Conservation (phyloP, 2,888 invertebrate species). For the Thereva nobilitata region DNA sequence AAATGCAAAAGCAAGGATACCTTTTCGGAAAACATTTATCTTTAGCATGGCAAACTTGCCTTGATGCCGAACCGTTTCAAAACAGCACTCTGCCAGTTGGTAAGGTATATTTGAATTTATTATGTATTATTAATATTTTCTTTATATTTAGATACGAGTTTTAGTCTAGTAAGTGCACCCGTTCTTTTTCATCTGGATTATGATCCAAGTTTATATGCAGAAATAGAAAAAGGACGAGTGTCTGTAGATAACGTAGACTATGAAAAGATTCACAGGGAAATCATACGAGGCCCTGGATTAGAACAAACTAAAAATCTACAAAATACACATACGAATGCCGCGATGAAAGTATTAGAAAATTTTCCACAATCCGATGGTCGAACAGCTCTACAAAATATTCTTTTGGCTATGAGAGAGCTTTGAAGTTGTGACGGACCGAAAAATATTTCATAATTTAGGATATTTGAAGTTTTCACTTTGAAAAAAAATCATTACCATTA, state of each 20-base stretch:
- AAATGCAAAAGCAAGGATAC: slow-evolving; percentile 79
- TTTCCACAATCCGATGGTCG: slow-evolving; percentile 83
- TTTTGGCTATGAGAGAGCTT: slow-evolving; percentile 78
- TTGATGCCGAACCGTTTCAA: slow-evolving; percentile 75
- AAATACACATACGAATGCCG: slow-evolving; percentile 73
- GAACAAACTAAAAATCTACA: slow-evolving; percentile 75
- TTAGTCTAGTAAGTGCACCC: slow-evolving; percentile 75
- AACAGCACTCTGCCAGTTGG: slow-evolving; percentile 49
- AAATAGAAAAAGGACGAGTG: slow-evolving; percentile 55
- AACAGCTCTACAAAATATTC: slow-evolving; percentile 83
- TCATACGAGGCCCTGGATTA: slow-evolving; percentile 71
- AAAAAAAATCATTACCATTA: too few species aligned
- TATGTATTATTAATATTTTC: background rate
- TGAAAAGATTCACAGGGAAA: slow-evolving; percentile 62
- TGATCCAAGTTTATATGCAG: slow-evolving; percentile 68
- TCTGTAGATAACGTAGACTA: slow-evolving; percentile 58
- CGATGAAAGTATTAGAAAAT: slow-evolving; percentile 72
- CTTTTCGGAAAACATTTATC: slow-evolving; percentile 90
- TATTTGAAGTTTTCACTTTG: too few species aligned
- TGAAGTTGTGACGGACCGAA: slow-evolving; percentile 36
- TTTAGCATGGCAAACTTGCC: slow-evolving; percentile 83
- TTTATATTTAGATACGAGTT: slow-evolving; percentile 47
- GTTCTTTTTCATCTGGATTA: slow-evolving; percentile 79
- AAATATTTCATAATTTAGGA: too few species aligned
- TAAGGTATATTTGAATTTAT: slow-evolving; percentile 31